Percentiles rank a stretch among this genome's conserved stretches.
Evolutionary conservation across 2,797 vertebrate species (phyloP).

Genomic region (Ataeniobius toweri): DNA sequence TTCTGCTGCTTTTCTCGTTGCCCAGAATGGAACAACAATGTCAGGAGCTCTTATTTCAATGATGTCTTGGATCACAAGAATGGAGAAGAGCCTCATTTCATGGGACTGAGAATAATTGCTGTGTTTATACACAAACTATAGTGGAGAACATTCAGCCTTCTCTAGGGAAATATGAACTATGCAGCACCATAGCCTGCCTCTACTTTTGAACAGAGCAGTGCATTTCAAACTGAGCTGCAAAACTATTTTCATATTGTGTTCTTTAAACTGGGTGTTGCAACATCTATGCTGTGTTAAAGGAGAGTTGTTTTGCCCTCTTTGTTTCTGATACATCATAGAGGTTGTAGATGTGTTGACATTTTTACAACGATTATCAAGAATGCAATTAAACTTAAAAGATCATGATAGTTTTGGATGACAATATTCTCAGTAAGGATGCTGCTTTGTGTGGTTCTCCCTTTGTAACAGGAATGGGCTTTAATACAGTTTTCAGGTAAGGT

Average conservation of each 20-base stretch:
- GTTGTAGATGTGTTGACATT: background rate
- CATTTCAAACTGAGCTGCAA: conserved; percentile 25
- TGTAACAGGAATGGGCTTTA: too few species aligned
- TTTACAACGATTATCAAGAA: conserved; percentile 12
- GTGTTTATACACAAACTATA: conserved; percentile 71
- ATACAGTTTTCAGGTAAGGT: too few species aligned
- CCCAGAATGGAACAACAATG: conserved; percentile 30
- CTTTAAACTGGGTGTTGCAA: conserved; percentile 22
- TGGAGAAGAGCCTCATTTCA: conserved; percentile 51
- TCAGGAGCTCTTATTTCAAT: conserved; percentile 42
- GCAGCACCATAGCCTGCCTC: conserved; percentile 58
- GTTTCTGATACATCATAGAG: background rate
- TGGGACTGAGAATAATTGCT: conserved; percentile 67
- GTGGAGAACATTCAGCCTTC: conserved; percentile 50
- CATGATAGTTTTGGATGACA: background rate
- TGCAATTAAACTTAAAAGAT: background rate
- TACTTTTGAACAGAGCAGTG: conserved; percentile 28
- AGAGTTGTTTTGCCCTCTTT: background rate
- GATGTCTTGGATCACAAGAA: conserved; percentile 41
- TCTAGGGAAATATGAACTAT: conserved; percentile 71
- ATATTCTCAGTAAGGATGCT: background rate
- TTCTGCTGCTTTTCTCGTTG: conserved; percentile 22
- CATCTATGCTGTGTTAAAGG: background rate
- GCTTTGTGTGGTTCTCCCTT: background rate
- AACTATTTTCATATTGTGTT: conserved; percentile 16